phyloP scores from a whole-genome alignment of 2,888 invertebrate species.

The Petrophora chlorosata region DNA sequence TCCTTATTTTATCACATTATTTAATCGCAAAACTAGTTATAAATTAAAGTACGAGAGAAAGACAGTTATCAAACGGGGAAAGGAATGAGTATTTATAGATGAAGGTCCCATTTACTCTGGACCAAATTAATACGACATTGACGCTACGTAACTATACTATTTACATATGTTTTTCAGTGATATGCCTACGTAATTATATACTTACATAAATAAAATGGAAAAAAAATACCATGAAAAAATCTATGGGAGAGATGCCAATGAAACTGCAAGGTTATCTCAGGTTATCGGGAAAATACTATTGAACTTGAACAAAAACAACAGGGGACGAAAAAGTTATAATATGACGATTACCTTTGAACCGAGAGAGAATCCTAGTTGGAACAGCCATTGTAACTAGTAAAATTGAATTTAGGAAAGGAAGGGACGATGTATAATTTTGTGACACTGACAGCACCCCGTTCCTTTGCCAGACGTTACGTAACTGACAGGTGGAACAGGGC shows the following conservation, averaged over 20 bases:
- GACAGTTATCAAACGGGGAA: conserved; percentile 43
- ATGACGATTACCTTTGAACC: conserved; percentile 85
- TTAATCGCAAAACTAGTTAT: too few relatives aligned
- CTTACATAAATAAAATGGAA: not conserved
- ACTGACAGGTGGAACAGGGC: too few relatives aligned
- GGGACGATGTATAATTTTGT: conserved; percentile 51
- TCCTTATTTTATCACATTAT: too few relatives aligned
- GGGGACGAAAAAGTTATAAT: too few relatives aligned
- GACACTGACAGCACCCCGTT: conserved; percentile 63
- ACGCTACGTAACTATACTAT: conserved; percentile 33
- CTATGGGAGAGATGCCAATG: conserved; percentile 30
- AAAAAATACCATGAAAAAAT: not conserved
- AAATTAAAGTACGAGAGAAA: too few relatives aligned
- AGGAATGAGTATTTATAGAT: conserved; percentile 67
- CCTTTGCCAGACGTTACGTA: conserved; percentile 65
- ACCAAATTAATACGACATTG: conserved; percentile 63
- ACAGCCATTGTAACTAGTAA: conserved; percentile 79
- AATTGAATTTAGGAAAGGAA: conserved; percentile 43
- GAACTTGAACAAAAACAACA: conserved; percentile 11
- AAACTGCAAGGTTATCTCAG: conserved; percentile 53
- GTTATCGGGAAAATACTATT: conserved; percentile 26
- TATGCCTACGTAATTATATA: not conserved
- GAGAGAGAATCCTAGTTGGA: conserved; percentile 82
- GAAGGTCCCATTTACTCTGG: conserved; percentile 72
- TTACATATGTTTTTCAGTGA: conserved; percentile 25